A percentile compares a stretch with the other conserved stretches of the same genome.
These are phyloP conservation scores for Amphipyra tragopoginis DNA, from an alignment of 2,888 invertebrate genomes.

Conservation along the genomic window DNA sequence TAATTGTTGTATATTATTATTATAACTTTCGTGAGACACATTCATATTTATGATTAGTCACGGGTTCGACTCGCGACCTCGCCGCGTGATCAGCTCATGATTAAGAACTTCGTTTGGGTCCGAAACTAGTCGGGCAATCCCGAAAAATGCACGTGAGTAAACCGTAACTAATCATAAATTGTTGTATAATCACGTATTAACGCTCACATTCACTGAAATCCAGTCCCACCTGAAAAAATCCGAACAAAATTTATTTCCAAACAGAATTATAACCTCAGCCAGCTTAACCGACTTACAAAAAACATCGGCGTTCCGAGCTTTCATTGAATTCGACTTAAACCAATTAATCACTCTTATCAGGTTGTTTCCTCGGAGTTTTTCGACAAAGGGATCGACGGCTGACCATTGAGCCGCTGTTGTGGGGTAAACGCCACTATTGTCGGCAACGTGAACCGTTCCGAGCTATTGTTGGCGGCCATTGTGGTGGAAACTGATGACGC, in stretches of 20 bases:
- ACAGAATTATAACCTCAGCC: constrained; percentile 64
- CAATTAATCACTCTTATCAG: constrained; percentile 90
- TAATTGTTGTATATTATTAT: too few relatives aligned
- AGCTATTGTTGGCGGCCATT: constrained; percentile 78
- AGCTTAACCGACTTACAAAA: constrained; percentile 73
- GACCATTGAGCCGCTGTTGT: constrained; percentile 79
- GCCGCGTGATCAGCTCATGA: too few relatives aligned
- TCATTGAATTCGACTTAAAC: constrained; percentile 87
- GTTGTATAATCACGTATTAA: neutral
- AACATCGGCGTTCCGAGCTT: constrained; percentile 75
- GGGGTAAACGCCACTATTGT: constrained; percentile 79
- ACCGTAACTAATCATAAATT: too few relatives aligned
- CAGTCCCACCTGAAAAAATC: constrained; percentile 4
- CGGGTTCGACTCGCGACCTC: too few relatives aligned
- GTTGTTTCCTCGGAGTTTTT: constrained; percentile 83
- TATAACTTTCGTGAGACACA: too few relatives aligned
- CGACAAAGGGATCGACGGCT: constrained; percentile 76
- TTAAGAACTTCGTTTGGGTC: too few relatives aligned
- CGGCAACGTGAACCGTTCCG: constrained; percentile 73
- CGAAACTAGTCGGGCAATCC: too few relatives aligned
- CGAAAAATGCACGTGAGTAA: too few relatives aligned
- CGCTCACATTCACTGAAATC: constrained; percentile 3
- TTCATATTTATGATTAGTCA: too few relatives aligned
- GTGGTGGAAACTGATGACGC: constrained; percentile 83
- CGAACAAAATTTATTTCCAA: constrained; percentile 48